phyloP scores from a whole-genome alignment of 2,888 invertebrate genomes.

The Hyalella azteca region DNA sequence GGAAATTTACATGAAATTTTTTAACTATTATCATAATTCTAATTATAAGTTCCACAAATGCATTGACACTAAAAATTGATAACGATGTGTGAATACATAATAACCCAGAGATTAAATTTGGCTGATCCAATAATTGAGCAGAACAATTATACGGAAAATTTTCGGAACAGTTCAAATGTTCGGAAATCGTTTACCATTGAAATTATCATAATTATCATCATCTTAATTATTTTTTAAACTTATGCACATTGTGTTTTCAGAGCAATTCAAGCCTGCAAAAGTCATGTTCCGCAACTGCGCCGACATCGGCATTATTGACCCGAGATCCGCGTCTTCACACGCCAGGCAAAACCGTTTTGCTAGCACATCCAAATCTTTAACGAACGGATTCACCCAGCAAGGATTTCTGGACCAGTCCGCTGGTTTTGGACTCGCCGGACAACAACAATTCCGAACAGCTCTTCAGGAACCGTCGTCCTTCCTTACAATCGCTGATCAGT shows the following conservation, averaged over 20 bases:
- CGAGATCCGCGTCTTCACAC: neutral
- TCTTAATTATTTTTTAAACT: no score
- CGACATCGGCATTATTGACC: conserved; percentile 50
- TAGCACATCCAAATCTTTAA: neutral
- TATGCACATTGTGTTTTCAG: no score
- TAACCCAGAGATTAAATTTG: no score
- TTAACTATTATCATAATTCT: neutral
- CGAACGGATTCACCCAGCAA: neutral
- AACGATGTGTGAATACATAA: no score
- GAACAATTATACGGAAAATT: no score
- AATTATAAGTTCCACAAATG: neutral
- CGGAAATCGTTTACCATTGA: no score
- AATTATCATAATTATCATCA: no score
- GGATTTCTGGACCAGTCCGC: neutral
- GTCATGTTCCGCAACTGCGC: conserved; percentile 57
- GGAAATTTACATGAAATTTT: neutral
- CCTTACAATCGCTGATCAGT: neutral
- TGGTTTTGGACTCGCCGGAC: neutral
- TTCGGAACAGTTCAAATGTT: no score
- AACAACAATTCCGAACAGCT: neutral
- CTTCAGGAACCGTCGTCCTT: neutral
- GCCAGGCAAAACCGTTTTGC: neutral
- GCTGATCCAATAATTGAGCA: no score
- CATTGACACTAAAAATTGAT: no score
- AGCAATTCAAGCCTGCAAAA: conserved; percentile 49